Evolutionary conservation across 2,113 vertebrate genomes (phyloP), one percentile per base, ranked within the genome.

Genomic region (Jaculus jaculus): DNA sequence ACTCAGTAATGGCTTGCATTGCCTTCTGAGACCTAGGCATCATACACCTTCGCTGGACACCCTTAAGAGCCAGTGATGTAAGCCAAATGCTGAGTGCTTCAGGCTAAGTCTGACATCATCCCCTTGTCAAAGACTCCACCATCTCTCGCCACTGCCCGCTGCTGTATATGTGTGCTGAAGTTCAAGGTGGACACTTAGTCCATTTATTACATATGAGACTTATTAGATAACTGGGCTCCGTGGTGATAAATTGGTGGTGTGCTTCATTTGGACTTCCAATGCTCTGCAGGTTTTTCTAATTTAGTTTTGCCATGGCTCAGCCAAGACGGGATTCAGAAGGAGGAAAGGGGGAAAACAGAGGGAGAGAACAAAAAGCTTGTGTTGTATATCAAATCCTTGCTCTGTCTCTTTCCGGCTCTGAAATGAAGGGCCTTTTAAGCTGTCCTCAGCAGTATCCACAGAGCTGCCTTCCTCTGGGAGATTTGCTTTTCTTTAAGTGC

Each of bases 241-340:
- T 92, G 79, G 96, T 92, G 97, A 97, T 88, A 91, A 97, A 97
- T 96, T 93, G 96, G 95, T 90, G 91, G 90, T 37, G 77, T 95
- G 97, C 95, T 97, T 92, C 95, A 69, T 7, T 7, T 95, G 95
- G 97, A 97, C 96, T 97, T 94, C 73, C 32, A 32, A 26, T 65
- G 93, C 96, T 97, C 97, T 74, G 92, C 96, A 96, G 94, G 83
- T 89, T 96, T 97, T 97, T 97, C 97, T 97, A 97, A 98, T 97
- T 97, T 97, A 96, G 88, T 95, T 97, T 96, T 66, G 90, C 96
- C 85, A 72, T 89, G 85, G 96, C 96, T 96, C 95, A 86, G 96
- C 95, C 95, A 96, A 97, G 95, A 92, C 83, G 69, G 96, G 93
- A 94, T 91, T 0, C 0, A 65, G 93, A 90, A 51, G 83, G 51